Evolutionary conservation across 2,888 invertebrate genomes (phyloP).

Genomic region (Argyresthia goedartella): DNA sequence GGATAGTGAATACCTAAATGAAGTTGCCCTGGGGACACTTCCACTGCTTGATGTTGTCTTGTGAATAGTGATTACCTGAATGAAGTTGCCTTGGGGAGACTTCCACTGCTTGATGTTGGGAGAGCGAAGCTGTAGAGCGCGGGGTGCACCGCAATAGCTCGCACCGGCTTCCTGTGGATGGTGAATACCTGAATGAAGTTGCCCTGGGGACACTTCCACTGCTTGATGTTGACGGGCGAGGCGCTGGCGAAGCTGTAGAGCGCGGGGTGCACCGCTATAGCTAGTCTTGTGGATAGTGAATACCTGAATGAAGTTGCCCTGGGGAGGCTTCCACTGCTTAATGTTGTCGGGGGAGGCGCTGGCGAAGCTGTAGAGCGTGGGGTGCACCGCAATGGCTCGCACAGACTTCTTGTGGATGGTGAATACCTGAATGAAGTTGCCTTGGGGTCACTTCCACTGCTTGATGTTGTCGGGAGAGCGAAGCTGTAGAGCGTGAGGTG

Average conservation of each 20-base stretch:
- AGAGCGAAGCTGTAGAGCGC: conserved; percentile 92
- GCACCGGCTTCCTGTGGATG: no score
- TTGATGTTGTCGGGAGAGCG: conserved; percentile 97
- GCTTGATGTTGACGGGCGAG: conserved; percentile 96
- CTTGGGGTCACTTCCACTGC: conserved; percentile 97
- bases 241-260: conserved; percentile 98
- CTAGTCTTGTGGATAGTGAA: no score
- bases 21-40: conserved; percentile 98
- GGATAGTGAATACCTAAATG: conserved; percentile 94
- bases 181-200: no score
- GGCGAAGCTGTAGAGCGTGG: conserved; percentile 91
- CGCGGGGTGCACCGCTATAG: no score
- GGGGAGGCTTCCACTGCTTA: no score
- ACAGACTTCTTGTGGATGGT: conserved; percentile 99
- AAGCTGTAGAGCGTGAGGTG: conserved; percentile 92
- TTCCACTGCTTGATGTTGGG: conserved; percentile 96
- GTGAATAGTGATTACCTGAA: no score
- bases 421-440: conserved; percentile 92
- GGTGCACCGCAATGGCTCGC: conserved; percentile 82
- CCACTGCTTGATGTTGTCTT: conserved; percentile 99
- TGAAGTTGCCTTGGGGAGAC: no score
- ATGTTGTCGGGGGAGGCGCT: conserved; percentile 99
- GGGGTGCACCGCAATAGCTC: no score
- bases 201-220: conserved; percentile 98
- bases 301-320: no score